Base-by-base conservation (phyloP, 2,888 invertebrate species). In the Pterobdella sp. region DNA sequence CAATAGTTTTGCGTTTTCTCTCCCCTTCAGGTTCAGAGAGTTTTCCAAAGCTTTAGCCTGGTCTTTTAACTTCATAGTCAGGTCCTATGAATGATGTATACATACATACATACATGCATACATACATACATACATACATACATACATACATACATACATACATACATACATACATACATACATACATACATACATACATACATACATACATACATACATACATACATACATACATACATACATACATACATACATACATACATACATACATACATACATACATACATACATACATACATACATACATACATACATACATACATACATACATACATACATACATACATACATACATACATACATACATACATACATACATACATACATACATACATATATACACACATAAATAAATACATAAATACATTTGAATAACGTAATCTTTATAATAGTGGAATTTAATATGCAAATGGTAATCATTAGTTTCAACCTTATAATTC, bases 401-500 rank as follows among this genome's bases (percentile, higher is more conserved):
- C 49, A 42, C 22, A 42, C 49, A 42, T 42, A 42, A 7, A 42
- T 42, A 42, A 7, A 42, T 42, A 42, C 49, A 42, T 42, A 42
- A 42, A 42, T 14, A 42, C 18, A 42, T 42, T 42, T 18, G 7
- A 42, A 14, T 42, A 18, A 18, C 18, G 42, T 7, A 42, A 18
- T 7, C 18, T 42, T 42, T 18, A 42, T 7, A 14, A 14, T 14
- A 42, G 7, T 42, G 42, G 18, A 42, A 14, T 18, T 42, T 42
- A 42, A 42, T 42, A 42, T 14, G 42, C n/a, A n/a, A n/a, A n/a
- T n/a, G n/a, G n/a, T n/a, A 64, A 64, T n/a, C 14, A 22, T n/a
- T 37, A 31, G 22, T n/a, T 36, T 4, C 4, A 22, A 71, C 71
- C 37, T 71, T 71, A 37, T 71, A 71, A n/a, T 71, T 71, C n/a